Evolutionary conservation across 2,888 invertebrate species (phyloP).

Genomic region (Cephus sareptanus): DNA sequence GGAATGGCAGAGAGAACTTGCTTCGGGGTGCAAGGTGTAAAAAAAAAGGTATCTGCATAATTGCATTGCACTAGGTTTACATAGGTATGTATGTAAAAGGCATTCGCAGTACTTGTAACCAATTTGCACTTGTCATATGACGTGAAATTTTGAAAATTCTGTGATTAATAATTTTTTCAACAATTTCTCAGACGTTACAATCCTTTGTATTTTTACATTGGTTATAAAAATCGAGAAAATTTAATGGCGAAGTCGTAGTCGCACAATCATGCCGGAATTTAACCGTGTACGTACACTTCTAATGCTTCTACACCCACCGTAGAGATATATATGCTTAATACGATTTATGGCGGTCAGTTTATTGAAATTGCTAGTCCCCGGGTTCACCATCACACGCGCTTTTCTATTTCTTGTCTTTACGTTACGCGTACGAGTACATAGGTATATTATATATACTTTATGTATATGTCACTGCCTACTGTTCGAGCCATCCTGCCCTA

Average conservation of each 20-base stretch:
- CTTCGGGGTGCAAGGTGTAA: constrained; percentile 42
- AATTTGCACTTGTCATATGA: neutral
- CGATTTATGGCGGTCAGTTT: constrained; percentile 57
- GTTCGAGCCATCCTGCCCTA: neutral
- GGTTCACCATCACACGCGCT: neutral
- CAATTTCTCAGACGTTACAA: neutral
- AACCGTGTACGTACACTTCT: neutral
- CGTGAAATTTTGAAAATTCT: neutral
- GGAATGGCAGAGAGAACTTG: constrained; percentile 7
- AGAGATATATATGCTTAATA: neutral
- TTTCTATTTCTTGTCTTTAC: neutral
- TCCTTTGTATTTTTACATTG: neutral
- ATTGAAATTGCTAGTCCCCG: constrained; percentile 47
- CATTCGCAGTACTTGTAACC: neutral
- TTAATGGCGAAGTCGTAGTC: neutral
- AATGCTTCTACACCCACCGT: neutral
- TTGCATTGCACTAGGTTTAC: constrained; percentile 14
- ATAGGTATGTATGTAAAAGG: neutral
- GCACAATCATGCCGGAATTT: neutral
- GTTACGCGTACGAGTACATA: neutral
- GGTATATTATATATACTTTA: neutral
- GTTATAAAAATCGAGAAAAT: neutral
- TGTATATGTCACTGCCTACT: neutral
- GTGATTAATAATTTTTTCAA: neutral
- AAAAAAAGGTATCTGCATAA: constrained; percentile 43